Evolutionary conservation across 2,797 vertebrate genomes (phyloP), one percentile per base, ranked within the genome.

Genomic region (Enteromius trimaculatus): DNA sequence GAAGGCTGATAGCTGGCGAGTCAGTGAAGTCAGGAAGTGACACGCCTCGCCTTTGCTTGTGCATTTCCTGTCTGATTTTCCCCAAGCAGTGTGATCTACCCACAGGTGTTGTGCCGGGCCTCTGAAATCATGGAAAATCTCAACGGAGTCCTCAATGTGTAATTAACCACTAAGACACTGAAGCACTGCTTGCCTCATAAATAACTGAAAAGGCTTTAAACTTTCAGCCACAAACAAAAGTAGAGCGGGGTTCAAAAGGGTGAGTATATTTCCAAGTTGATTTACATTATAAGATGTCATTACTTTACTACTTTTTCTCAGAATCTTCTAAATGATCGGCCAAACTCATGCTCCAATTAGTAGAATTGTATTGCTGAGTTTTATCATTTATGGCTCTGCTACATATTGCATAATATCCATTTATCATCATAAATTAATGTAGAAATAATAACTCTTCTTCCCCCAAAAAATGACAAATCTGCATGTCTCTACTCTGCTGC

Each of bases 21-120:
- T 77, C 77, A 70, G 49, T n/a, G 29, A n/a, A 23, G 51, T 44
- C 76, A 79, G 53, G 72, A 80, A 76, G 71, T 82, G 68, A 71
- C 75, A 79, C 80, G n/a, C 39, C 29, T 37, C 49, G 39, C 14
- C 44, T 16, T 34, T 75, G 60, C 84, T 60, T 58, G 21, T 72
- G 53, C 19, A 62, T 72, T 81, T 62, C 42, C 79, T 34, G 68
- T 72, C 26, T 49, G 51, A 29, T 34, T 81, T 55, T 64, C 72
- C 19, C 60, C 1, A 47, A 72, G 55, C 42, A 49, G 5, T 21
- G 53, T 6, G 42, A 66, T 66, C 47, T 68, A 19, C 69, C 34
- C 6, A 26, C 58, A 78, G 75, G 84, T 82, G 80, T 49, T 62
- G 26, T 23, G 44, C 47, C 37, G 68, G 58, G 69, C 21, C 29